phyloP scores from a whole-genome alignment of 2,797 vertebrate genomes.

The Morus bassanus region DNA sequence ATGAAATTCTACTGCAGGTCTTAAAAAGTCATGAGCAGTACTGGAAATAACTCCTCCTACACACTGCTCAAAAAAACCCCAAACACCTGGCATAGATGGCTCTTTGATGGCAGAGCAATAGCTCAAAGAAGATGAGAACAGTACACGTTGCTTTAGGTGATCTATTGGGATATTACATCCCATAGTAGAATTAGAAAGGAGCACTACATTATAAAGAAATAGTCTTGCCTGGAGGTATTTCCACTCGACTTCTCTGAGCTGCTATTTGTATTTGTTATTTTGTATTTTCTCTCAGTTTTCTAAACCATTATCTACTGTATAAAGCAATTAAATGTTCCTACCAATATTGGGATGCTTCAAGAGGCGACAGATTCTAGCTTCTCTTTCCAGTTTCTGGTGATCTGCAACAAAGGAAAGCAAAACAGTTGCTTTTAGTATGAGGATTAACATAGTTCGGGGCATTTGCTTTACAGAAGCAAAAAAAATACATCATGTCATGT shows the following conservation, averaged over 20 bases:
- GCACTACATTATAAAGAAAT: background rate
- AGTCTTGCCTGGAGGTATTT: background rate
- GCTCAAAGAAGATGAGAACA: background rate
- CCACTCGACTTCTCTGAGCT: background rate
- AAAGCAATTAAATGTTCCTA: conserved; percentile 66
- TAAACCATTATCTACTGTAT: background rate
- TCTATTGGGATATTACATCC: background rate
- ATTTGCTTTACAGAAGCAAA: background rate
- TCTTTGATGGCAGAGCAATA: background rate
- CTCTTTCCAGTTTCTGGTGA: conserved; percentile 97
- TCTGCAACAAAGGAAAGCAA: conserved; percentile 76
- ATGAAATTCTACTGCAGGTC: background rate
- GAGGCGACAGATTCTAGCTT: conserved; percentile 95
- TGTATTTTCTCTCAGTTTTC: background rate
- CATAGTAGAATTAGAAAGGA: background rate
- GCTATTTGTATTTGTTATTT: background rate
- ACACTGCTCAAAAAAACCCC: background rate
- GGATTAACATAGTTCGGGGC: background rate
- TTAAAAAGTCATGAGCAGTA: background rate
- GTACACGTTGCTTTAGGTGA: background rate
- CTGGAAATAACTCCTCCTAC: conserved; percentile 19
- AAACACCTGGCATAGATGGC: background rate
- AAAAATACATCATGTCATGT: background rate
- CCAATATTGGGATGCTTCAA: conserved; percentile 95
- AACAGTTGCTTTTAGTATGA: background rate